Evolutionary conservation across 2,797 vertebrate species (phyloP), one percentile per base, ranked within the genome.

Genomic region (Siniperca undulata): DNA sequence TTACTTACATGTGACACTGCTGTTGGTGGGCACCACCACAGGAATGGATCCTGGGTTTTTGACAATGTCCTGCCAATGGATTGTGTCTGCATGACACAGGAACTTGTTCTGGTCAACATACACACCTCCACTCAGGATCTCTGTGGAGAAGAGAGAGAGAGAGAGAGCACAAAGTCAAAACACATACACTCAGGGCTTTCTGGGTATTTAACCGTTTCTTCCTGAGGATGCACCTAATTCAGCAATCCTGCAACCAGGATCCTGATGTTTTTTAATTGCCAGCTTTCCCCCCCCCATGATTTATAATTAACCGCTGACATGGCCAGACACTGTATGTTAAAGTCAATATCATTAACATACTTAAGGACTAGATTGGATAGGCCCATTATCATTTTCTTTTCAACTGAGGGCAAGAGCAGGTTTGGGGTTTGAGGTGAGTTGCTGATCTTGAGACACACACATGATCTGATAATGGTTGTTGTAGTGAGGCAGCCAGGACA

Each of bases 51-150:
- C 94, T 0, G 97, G 95, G 86, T 97, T 97, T 78, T 97, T 97
- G 71, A 99, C 97, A n/a, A 99, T 99, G 83, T 99, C 99, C 78
- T 97, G 97, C 99, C 99, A 99, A 69, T 99, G 98, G 90, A 99
- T 98, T 82, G 98, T 99, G 92, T 99, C 97, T 1, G 97, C 97
- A 22, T 99, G 97, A 90, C 99, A 99, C 30, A 99, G 95, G 74
- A 99, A 99, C 92, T 98, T 98, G 95, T 99, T 99, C 95, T 98
- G 97, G 91, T 98, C 97, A 67, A 99, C 97, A 3, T 99, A 99
- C 20, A 99, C 97, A 0, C 98, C 98, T 74, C 99, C 99, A 74
- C 97, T 98, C 84, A 99, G 95, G 92, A 99, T 98, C 95, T 99
- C 99, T 99, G 95, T 80, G 78, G 40, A 55, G 68, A 72, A 58